Percentiles rank a stretch among this genome's conserved stretches.
Conservation (phyloP, 1,140 invertebrate genomes). For the Periplaneta americana region DNA sequence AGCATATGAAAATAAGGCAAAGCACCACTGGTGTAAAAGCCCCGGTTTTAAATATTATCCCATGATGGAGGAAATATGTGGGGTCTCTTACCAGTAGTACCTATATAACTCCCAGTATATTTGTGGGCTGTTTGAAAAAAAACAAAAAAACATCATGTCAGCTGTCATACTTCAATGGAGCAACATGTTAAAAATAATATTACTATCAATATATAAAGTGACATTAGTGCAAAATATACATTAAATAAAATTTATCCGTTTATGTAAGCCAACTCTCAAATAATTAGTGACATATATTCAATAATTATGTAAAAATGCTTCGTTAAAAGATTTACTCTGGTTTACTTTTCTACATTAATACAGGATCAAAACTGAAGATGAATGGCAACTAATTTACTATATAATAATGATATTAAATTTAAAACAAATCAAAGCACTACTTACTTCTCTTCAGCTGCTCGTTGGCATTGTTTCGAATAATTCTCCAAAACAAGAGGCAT, state of each 20-base stretch:
- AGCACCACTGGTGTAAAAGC: constrained; percentile 17
- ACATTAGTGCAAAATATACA: background rate
- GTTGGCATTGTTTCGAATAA: constrained; percentile 51
- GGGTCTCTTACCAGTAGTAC: constrained; percentile 25
- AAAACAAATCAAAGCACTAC: constrained; percentile 24
- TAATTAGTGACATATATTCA: no score
- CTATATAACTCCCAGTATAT: constrained; percentile 24
- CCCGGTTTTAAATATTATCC: background rate
- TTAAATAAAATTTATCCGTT: background rate
- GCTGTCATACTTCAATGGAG: background rate
- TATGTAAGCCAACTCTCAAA: background rate
- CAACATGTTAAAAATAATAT: background rate
- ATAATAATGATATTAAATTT: background rate
- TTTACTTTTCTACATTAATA: background rate
- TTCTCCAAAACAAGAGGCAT: constrained; percentile 52
- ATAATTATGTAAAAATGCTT: background rate
- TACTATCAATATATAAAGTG: background rate
- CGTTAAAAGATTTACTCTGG: no score
- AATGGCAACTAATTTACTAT: background rate
- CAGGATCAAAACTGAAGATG: background rate
- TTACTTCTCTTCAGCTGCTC: constrained; percentile 48
- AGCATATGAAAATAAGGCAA: constrained; percentile 1
- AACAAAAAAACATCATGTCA: constrained; percentile 19
- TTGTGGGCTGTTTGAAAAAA: constrained; percentile 22
- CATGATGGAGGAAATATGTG: background rate